Percentiles rank a stretch among this genome's conserved stretches.
Evolutionary conservation across 2,888 invertebrate genomes (phyloP).

Genomic region (Drosophila eohydei): DNA sequence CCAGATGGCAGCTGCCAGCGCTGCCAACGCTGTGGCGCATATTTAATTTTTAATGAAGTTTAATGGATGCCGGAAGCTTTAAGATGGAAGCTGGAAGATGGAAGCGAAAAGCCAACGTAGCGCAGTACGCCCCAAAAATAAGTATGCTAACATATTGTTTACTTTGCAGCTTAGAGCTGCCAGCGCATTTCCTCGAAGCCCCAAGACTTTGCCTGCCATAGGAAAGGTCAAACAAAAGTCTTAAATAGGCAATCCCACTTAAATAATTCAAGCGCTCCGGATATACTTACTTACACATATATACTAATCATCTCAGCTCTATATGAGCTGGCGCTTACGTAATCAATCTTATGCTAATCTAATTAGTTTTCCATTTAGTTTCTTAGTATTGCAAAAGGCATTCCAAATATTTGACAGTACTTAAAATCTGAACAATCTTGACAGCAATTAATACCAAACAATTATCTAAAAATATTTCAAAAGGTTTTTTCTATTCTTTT

Average conservation of each 20-base stretch:
- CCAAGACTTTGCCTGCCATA: background rate
- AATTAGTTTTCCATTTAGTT: background rate
- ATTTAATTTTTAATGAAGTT: constrained; percentile 84
- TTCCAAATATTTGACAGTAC: too few species aligned
- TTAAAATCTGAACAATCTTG: too few species aligned
- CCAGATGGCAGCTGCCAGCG: constrained; percentile 47
- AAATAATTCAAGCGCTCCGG: constrained; percentile 7
- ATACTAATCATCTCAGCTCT: background rate
- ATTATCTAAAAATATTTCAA: too few species aligned
- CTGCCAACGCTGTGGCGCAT: constrained; percentile 67
- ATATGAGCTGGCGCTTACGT: background rate
- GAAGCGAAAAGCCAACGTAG: constrained; percentile 32
- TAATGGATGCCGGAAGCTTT: constrained; percentile 83
- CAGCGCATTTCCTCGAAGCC: constrained; percentile 4
- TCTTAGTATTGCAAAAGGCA: background rate
- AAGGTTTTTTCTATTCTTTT: too few species aligned
- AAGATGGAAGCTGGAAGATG: constrained; percentile 62
- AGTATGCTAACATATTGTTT: constrained; percentile 46
- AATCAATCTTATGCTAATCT: constrained; percentile 6
- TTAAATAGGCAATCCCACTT: constrained; percentile 17
- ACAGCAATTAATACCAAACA: too few species aligned
- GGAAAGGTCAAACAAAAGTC: constrained; percentile 9
- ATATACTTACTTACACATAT: constrained; percentile 11
- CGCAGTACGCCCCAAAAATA: constrained; percentile 30
- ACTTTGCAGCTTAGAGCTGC: constrained; percentile 27